Conservation (phyloP, 2,113 vertebrate species). For the Natator depressus region DNA sequence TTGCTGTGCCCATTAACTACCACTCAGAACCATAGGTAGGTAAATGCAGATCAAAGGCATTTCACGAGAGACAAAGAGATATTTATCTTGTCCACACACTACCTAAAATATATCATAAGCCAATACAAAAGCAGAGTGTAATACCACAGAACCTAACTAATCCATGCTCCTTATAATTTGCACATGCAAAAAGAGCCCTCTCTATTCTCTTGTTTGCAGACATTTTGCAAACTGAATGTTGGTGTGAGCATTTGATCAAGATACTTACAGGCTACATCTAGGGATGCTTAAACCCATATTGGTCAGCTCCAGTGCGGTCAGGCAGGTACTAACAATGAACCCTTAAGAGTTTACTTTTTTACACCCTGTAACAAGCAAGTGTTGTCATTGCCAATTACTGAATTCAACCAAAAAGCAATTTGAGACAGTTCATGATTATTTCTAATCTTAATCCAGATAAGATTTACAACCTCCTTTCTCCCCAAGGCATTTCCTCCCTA, state of each 20-base stretch:
- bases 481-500: neutral
- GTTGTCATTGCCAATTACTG: neutral
- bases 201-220: neutral
- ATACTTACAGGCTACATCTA: too few relatives aligned
- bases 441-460: neutral
- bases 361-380: neutral
- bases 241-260: too few relatives aligned
- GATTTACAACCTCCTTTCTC: neutral
- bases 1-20: neutral
- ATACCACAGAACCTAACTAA: neutral
- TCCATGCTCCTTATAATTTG: neutral
- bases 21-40: neutral
- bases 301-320: too few relatives aligned
- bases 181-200: neutral
- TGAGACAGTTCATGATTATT: neutral
- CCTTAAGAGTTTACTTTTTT: too few relatives aligned
- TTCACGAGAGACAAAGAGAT: neutral
- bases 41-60: neutral
- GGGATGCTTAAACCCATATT: too few relatives aligned
- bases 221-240: neutral
- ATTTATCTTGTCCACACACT: neutral
- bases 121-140: neutral
- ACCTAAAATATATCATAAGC: neutral
- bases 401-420: neutral
- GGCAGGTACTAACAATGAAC: too few relatives aligned